Percentiles rank a stretch among this genome's conserved stretches.
Conservation (phyloP, 2,888 invertebrate genomes). For the Argyra leucocephala region DNA sequence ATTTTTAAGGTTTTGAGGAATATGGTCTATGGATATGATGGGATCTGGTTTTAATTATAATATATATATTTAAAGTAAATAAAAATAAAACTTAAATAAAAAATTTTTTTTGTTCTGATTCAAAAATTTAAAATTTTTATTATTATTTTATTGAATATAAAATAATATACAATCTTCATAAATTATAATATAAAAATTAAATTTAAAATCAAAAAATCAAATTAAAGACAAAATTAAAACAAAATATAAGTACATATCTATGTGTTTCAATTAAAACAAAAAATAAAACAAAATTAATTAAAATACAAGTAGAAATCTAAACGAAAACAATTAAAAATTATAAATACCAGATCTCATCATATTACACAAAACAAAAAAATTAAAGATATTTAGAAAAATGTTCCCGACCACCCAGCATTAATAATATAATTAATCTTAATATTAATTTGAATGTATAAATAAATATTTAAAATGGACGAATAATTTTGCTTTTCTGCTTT, state of each 20-base stretch:
- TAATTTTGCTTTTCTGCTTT: too few relatives aligned
- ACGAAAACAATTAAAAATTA: constrained; percentile 19
- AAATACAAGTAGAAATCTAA: neutral
- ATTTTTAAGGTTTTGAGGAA: too few relatives aligned
- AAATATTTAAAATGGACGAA: too few relatives aligned
- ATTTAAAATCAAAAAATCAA: constrained; percentile 4
- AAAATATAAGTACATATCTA: too few relatives aligned
- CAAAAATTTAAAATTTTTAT: too few relatives aligned
- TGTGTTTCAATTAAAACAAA: too few relatives aligned
- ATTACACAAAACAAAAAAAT: neutral
- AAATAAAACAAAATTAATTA: too few relatives aligned
- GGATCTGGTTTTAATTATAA: constrained; percentile 39
- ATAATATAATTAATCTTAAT: too few relatives aligned
- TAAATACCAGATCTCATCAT: constrained; percentile 20
- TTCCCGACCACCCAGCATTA: too few relatives aligned
- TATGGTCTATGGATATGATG: constrained; percentile 21
- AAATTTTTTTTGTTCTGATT: neutral
- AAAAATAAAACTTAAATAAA: constrained; percentile 12
- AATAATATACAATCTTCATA: constrained; percentile 13
- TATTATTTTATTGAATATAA: constrained; percentile 11
- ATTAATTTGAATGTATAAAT: too few relatives aligned
- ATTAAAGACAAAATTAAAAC: neutral
- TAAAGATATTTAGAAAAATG: too few relatives aligned
- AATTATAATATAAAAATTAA: constrained; percentile 10
- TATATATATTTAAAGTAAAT: too few relatives aligned